Evolutionary conservation across 2,888 invertebrate species (phyloP).

Genomic region (Daptonema setosum): DNA sequence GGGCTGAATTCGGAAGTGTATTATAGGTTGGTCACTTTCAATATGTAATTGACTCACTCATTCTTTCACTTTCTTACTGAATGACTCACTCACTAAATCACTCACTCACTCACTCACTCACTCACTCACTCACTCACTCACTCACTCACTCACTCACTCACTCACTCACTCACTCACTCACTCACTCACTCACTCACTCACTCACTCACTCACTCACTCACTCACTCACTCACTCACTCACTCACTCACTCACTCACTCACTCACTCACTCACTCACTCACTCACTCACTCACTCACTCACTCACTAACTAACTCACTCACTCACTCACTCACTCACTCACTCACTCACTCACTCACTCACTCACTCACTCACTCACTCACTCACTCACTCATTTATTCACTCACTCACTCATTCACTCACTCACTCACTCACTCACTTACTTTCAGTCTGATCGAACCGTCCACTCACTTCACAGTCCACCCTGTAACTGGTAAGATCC

Average conservation of each 20-base stretch:
- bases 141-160: neutral
- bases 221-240: slow-evolving; percentile 77
- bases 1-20: slow-evolving; percentile 90
- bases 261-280: neutral
- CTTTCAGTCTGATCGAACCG: neutral
- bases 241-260: no score
- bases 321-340: no score
- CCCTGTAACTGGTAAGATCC: slow-evolving; percentile 68
- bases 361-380: neutral
- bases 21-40: slow-evolving; percentile 51
- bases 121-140: no score
- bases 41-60: neutral
- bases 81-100: no score
- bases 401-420: neutral
- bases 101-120: no score
- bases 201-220: neutral
- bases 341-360: neutral
- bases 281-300: neutral
- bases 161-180: slow-evolving; percentile 54
- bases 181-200: slow-evolving; percentile 48
- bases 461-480: slow-evolving; percentile 54
- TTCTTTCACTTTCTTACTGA: neutral
- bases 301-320: neutral
- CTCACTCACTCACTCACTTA: neutral
- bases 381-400: no score